These are phyloP conservation scores for Rhogogaster chlorosoma DNA, from an alignment of 2,888 invertebrate species.

Conservation along the genomic window DNA sequence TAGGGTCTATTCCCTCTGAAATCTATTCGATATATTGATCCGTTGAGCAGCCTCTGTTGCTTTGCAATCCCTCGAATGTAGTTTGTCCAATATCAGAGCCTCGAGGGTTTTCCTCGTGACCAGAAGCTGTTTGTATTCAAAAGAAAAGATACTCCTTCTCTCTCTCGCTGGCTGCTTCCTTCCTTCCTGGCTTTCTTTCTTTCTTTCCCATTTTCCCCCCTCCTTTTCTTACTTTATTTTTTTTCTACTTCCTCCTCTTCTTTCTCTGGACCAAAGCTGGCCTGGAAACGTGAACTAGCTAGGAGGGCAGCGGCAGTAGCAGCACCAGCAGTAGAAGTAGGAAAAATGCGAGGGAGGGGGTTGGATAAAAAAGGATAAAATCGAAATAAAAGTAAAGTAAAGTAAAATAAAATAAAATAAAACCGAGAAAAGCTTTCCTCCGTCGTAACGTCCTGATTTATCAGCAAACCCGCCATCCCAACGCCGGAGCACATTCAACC, in stretches of 20 bases:
- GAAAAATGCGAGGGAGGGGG: not conserved
- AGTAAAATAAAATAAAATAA: constrained; percentile 14
- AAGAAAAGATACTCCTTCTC: constrained; percentile 1
- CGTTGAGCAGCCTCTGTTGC: constrained; percentile 41
- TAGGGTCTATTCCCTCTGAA: constrained; percentile 33
- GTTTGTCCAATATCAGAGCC: constrained; percentile 48
- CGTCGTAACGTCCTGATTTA: constrained; percentile 32
- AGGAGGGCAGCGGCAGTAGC: not conserved
- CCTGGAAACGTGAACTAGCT: constrained; percentile 1
- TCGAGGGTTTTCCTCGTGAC: constrained; percentile 40
- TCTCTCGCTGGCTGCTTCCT: not conserved
- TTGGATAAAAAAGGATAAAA: not conserved
- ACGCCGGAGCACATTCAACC: not conserved
- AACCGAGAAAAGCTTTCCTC: constrained; percentile 17
- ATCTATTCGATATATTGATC: constrained; percentile 43
- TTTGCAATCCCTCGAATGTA: constrained; percentile 40
- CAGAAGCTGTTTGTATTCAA: constrained; percentile 49
- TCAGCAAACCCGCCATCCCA: constrained; percentile 12
- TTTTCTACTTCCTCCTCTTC: not conserved
- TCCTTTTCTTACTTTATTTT: not conserved
- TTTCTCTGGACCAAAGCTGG: not conserved
- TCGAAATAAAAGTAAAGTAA: constrained; percentile 6
- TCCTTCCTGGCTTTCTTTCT: not conserved
- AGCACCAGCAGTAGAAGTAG: not conserved
- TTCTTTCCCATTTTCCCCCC: not conserved